Percentiles rank a stretch among this genome's conserved stretches.
These are phyloP conservation scores for Galerucella nymphaeae DNA, from an alignment of 2,888 invertebrate species.

Conservation along the genomic window DNA sequence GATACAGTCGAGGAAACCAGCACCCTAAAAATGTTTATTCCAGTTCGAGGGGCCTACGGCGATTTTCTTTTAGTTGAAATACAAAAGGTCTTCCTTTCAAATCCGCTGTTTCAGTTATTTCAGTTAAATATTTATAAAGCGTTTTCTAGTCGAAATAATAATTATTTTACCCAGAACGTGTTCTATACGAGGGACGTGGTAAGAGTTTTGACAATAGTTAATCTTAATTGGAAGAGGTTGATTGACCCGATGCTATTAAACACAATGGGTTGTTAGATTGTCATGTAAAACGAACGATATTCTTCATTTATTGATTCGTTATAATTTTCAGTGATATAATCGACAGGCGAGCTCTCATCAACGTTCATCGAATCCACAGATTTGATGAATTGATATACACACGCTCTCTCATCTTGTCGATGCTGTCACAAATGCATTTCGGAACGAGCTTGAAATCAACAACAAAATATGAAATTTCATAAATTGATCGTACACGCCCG, in stretches of 20 bases:
- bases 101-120: constrained; percentile 39
- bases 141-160: constrained; percentile 22
- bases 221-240: too few relatives aligned
- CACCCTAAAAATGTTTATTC: constrained; percentile 36
- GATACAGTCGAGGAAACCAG: background rate
- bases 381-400: constrained; percentile 10
- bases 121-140: constrained; percentile 35
- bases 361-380: background rate
- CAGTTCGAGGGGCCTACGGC: constrained; percentile 25
- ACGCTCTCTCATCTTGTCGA: background rate
- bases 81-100: constrained; percentile 37
- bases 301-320: background rate
- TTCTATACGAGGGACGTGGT: too few relatives aligned
- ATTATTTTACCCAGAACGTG: too few relatives aligned
- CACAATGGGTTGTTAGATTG: too few relatives aligned
- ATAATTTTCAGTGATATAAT: background rate
- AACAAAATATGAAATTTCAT: too few relatives aligned
- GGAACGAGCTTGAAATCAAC: background rate
- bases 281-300: too few relatives aligned
- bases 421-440: constrained; percentile 2
- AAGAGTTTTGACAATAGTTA: too few relatives aligned
- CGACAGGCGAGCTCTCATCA: background rate
- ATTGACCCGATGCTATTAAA: too few relatives aligned
- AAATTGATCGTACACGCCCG: too few relatives aligned
- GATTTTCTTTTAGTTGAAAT: constrained; percentile 37